Evolutionary conservation across 53 echinoderm and acorn worm species (phyloP), one percentile per base, ranked within the genome.

Genomic region (Temnopleurus reevesii): DNA sequence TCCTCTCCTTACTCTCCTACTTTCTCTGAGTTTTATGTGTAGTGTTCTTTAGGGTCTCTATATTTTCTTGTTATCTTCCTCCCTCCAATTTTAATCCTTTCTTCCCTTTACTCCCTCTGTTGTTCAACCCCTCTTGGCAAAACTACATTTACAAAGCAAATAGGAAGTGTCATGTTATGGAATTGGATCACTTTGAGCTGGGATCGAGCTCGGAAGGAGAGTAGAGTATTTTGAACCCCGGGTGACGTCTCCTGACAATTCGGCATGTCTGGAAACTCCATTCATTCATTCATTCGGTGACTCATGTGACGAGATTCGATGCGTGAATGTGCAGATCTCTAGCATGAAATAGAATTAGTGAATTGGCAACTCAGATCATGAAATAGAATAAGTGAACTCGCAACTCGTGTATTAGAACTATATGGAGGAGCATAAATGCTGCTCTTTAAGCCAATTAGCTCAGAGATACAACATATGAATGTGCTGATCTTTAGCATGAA

Each of bases 181-280:
- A 66, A 66, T 66, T 66, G 66, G 66, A 66, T 66, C 66, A 66
- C 35, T 66, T 66, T 66, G 66, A 66, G 66, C 36, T 17, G 66
- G 59, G 66, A 66, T 66, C n/a, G 31, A 34, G 64, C 66, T 38
- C 41, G 41, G n/a, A 6, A 41, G 34, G 10, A 8, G 0, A 2
- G 38, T 19, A 66, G 66, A 66, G 66, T 66, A 66, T 66, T 41
- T 36, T 66, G 66, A 66, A 66, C 66, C 66, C 21, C 19, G 31
- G 8, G 0, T 66, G 19, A 7, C 66, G 66, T 36, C 36, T 41
- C 66, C 41, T 66, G 66, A 66, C 66, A 66, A 38, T 66, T 66
- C 66, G 2, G 7, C 38, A n/a, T 7, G 66, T 66, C 66, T 66
- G 66, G 66, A 18, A 38, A 38, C 19, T 66, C 66, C 66, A 66